A percentile compares a stretch with the other conserved stretches of the same genome.
phyloP scores from a whole-genome alignment of 2,888 invertebrate genomes.

The Danaus chrysippus region DNA sequence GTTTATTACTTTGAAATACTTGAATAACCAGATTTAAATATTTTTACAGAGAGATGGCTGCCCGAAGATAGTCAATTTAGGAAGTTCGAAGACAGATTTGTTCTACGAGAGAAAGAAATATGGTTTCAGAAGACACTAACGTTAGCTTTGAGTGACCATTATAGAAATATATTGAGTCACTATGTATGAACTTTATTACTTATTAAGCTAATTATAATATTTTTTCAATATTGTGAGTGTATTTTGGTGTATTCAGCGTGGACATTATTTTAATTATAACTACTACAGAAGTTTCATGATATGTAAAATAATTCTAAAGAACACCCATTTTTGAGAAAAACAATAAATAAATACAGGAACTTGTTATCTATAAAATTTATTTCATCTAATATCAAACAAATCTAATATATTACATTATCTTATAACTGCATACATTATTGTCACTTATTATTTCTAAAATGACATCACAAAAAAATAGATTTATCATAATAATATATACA shows the following conservation, averaged over 20 bases:
- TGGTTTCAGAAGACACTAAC: conserved; percentile 95
- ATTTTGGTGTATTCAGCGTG: neutral
- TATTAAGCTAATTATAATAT: neutral
- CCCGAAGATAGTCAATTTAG: conserved; percentile 99
- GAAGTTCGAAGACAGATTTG: conserved; percentile 99
- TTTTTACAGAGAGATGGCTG: conserved; percentile 95
- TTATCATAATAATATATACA: too few species aligned
- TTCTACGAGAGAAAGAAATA: conserved; percentile 99
- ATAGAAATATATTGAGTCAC: neutral
- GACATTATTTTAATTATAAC: neutral
- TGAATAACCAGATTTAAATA: conserved; percentile 4
- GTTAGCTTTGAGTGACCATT: conserved; percentile 26
- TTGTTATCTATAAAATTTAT: too few species aligned
- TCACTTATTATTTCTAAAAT: too few species aligned
- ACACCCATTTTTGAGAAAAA: too few species aligned
- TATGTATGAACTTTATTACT: conserved; percentile 1
- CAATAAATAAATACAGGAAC: too few species aligned
- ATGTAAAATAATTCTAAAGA: too few species aligned
- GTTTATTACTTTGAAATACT: conserved; percentile 8
- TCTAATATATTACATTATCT: too few species aligned
- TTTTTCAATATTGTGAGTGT: conserved; percentile 1
- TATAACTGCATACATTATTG: too few species aligned
- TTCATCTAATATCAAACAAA: too few species aligned
- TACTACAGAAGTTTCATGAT: too few species aligned
- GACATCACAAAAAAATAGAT: too few species aligned